Base-by-base conservation (phyloP, 2,888 invertebrate genomes). In the Orchesella flavescens region DNA sequence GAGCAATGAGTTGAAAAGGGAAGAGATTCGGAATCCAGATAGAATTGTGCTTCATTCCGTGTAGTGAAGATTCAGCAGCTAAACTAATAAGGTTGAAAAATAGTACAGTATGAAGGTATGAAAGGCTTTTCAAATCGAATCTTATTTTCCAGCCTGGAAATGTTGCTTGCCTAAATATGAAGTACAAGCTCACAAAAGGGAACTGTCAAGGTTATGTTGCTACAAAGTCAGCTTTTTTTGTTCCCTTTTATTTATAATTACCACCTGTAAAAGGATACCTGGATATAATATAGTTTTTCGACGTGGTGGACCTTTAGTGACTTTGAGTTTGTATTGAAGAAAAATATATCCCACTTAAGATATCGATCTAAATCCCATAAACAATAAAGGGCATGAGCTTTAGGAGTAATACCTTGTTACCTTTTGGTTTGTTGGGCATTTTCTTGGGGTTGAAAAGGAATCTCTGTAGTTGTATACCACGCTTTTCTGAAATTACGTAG, bases 221-320 rank as follows among this genome's bases (percentile, higher is more conserved):
- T 82, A 85, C 79, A 83, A 21, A 82, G 65, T 49, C 73, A 63
- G 65, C 34, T 63, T 83, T 80, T 53, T n/a, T 59, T 77, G 74
- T 78, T 75, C 75, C 78, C 23, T 77, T 85, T 84, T 76, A 76
- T 84, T 85, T 86, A 86, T 86, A 87, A 87, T 87, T 87, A 87
- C 87, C 85, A 86, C 87, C 87, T 87, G 87, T 85, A 85, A 86
- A 81, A 83, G 78, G 83, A 80, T 82, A 79, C 73, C 53, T 49
- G 21, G 65, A 19, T 4, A 53, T 21, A 74, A 17, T 24, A 15
- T 15, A 75, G 15, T 15, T 9, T 53, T 44, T 46, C 46, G n/a
- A 23, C 49, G 21, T 68, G 19, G 55, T 66, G 66, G 46, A 61
- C 21, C 46, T 19, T 73, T n/a, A 34, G 34, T 34, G 34, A 34